phyloP scores from a whole-genome alignment of 2,797 vertebrate species.

The Tragelaphus eurycerus region DNA sequence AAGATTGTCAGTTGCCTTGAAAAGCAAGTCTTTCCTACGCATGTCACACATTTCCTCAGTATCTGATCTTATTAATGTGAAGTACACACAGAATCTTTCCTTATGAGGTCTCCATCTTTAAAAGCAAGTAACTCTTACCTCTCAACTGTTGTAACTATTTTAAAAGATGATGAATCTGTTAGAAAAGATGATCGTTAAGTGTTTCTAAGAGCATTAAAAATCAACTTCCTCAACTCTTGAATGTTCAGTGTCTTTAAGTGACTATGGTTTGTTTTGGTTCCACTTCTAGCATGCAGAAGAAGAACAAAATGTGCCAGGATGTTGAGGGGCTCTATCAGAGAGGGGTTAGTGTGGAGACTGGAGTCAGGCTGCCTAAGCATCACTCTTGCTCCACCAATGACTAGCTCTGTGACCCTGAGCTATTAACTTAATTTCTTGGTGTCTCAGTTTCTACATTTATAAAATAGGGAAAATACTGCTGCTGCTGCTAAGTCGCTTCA shows the following conservation, averaged over 20 bases:
- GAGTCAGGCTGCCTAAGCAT: not conserved
- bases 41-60: not conserved
- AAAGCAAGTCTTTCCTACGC: not conserved
- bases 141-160: constrained; percentile 4
- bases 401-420: not conserved
- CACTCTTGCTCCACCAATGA: not conserved
- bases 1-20: not conserved
- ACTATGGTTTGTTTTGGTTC: not conserved
- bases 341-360: not conserved
- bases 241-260: not conserved
- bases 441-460: constrained; percentile 21
- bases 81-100: not conserved
- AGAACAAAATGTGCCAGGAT: not conserved
- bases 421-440: constrained; percentile 29
- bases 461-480: not conserved
- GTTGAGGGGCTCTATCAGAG: not conserved
- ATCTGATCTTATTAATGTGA: not conserved
- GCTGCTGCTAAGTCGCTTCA: too few species aligned
- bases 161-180: not conserved
- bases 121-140: not conserved
- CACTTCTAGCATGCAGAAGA: not conserved
- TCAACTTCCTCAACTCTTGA: not conserved
- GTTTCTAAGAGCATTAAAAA: not conserved
- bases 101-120: constrained; percentile 6
- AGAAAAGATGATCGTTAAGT: constrained; percentile 13